These are phyloP conservation scores for Tetraneura akinire DNA, from an alignment of 1,140 invertebrate genomes.

Conservation along the genomic window DNA sequence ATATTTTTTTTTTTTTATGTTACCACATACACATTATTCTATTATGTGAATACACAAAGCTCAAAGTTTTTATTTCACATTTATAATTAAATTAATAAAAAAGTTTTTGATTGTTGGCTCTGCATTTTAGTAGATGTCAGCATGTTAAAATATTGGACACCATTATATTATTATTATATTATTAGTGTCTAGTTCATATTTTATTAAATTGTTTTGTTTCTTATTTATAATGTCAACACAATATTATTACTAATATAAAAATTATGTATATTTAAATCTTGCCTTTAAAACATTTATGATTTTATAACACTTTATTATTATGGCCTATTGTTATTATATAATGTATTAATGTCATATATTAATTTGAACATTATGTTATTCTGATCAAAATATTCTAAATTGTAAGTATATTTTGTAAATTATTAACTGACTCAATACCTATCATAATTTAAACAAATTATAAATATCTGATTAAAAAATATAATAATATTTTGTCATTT, in stretches of 20 bases:
- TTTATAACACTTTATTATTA: slow-evolving; percentile 8
- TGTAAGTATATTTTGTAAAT: slow-evolving; percentile 4
- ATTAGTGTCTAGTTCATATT: background rate
- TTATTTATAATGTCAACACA: slow-evolving; percentile 29
- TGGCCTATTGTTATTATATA: too few species aligned
- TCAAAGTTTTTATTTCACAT: slow-evolving; percentile 47
- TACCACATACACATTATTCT: slow-evolving; percentile 48
- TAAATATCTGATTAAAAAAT: background rate
- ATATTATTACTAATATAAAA: slow-evolving; percentile 14
- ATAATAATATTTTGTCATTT: background rate
- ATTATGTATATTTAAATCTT: slow-evolving; percentile 20
- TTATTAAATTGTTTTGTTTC: slow-evolving; percentile 18
- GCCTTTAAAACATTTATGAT: slow-evolving; percentile 21
- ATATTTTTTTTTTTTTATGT: slow-evolving; percentile 36
- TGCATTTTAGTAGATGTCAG: background rate
- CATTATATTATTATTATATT: slow-evolving; percentile 9
- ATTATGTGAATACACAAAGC: slow-evolving; percentile 49
- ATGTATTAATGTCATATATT: slow-evolving; percentile 32
- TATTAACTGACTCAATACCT: background rate
- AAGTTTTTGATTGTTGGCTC: background rate
- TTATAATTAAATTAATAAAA: slow-evolving; percentile 18
- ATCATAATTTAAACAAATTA: slow-evolving; percentile 17
- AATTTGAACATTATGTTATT: background rate
- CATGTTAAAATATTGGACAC: background rate
- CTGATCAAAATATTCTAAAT: slow-evolving; percentile 15